Evolutionary conservation across 1,140 invertebrate species (phyloP), one percentile per base, ranked within the genome.

Genomic region (Brachionus asplanchnoidis): DNA sequence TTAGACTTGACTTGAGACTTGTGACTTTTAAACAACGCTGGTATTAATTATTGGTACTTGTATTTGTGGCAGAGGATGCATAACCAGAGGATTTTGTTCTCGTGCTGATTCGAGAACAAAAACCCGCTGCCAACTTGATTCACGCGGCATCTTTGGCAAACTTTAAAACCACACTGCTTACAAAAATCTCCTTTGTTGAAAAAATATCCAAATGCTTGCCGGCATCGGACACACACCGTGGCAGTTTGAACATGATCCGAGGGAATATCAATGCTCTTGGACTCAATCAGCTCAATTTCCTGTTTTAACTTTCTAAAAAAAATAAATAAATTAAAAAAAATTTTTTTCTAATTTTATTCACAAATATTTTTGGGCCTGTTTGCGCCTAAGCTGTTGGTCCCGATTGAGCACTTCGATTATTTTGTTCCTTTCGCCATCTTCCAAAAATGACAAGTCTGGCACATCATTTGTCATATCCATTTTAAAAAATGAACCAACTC

Each of bases 131-230:
- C 79, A 0, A 44, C 36, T 66, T 82, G 79, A 23, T 60, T 68
- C 23, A 82, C 86, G 28, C 86, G 85, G 79, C 87, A 87, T 42
- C 79, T 84, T 28, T 85, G 86, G 46, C 87, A 87, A 12, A 87
- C 86, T 26, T 85, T 70, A 46, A 86, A 87, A 14, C 82, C 79
- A 82, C 87, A 87, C 28, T 85, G 85, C 1, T 85, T 85, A 84
- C 87, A 87, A 14, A 86, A 42, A 3, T 87, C 87, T 28, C 87
- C 87, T 17, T 85, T 87, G 85, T 87, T 87, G 56, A 86, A 86
- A 50, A 87, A 79, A 44, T 86, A 84, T 4, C 87, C 87, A 2
- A 87, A 86, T 8, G 85, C 78, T 23, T 65, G 44, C 46, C 86
- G 85, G 85, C 87, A 87, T 11, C 87, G 86, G 1, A 85, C 86